Evolutionary conservation across 1,140 invertebrate genomes (phyloP), one percentile per base, ranked within the genome.

Genomic region (Phocides pigmalion): DNA sequence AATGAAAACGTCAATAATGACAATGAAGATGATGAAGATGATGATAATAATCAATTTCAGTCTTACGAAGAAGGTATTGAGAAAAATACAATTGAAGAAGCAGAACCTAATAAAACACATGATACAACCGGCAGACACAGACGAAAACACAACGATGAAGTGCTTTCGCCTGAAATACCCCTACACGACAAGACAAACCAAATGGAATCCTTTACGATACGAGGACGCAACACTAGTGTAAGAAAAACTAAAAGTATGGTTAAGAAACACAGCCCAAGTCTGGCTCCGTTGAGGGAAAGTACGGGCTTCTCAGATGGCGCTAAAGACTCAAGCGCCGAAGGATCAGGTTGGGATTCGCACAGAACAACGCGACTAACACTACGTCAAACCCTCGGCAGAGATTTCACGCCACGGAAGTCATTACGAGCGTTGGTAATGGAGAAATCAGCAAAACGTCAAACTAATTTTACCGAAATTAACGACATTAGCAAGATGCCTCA

Each of bases 291-390:
- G 1, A 74, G 72, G 66, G 74, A 87, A 28, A 83, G 76, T 20
- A 79, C 62, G 4, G 68, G 72, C 4, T 41, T 85, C 12, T 79
- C 79, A 11, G 79, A 87, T 44, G 76, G 68, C 0, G 73, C 74
- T 14, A 76, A 9, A 50, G 69, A 87, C 66, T 88, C 84, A 0
- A 88, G 82, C 19, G 81, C 74, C 0, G 83, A 88, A 70, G 76
- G 74, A 4, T 87, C 85, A 0, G 81, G 75, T 2, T 90, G 87
- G 85, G 87, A 90, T 49, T 90, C 87, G 0, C 87, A 90, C 50
- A 78, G 84, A 66, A 87, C 80, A 0, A 90, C 87, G 1, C 69
- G 86, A n/a, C 81, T 83, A 73, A 90, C 85, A 0, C 49, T 90
- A 35, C 64, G 86, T 46, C 75, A 87, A 61, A 90, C 87, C 8